Evolutionary conservation across 2,113 vertebrate species (phyloP), one percentile per base, ranked within the genome.

Genomic region (Corydoras maculifer): DNA sequence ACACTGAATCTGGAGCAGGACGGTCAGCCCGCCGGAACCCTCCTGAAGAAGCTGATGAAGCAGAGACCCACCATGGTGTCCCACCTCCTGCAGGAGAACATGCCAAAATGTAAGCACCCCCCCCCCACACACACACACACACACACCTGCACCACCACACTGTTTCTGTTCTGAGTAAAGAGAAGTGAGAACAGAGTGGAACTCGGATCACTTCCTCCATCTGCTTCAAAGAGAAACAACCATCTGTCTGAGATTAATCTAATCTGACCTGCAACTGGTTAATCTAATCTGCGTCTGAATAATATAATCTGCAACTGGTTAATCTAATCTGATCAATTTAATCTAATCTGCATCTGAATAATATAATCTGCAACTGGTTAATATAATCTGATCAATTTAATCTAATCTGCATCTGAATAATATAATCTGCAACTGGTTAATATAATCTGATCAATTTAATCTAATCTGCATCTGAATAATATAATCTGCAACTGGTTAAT

Each of bases 71-170:
- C 94, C 72, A 83, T 85, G 0, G 93, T 98, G 8, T 97, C 95
- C 57, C 96, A 98, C 62, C 82, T 98, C 74, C 91, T 99, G 75
- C 93, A 96, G 84, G 97, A 99, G 78, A 98, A 98, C 80, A 86
- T 99, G 86, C 91, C 93, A 35, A 93, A 91, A 79, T 87, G 94
- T 98, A 87, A 86, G 91, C 70, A 53, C 58, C 4, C 12, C 54
- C 0, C 14, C 18, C 11, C 18, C 18, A n/a, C n/a, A n/a, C 18
- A 1, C 18, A 1, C 18, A 25, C 18, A 25, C 18, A 25, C 18
- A 25, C 59, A 4, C 10, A n/a, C 10, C 12, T 43, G 11, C 61
- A 10, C 5, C 3, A 59, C 25, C 29, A 18, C 6, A 29, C 18
- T 10, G 18, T 12, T 12, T 61, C 1, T 12, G 29, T 3, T 14